Percentiles rank a stretch among this genome's conserved stretches.
These are phyloP conservation scores for Lithophane leautieri DNA, from an alignment of 2,888 invertebrate genomes.

Conservation along the genomic window DNA sequence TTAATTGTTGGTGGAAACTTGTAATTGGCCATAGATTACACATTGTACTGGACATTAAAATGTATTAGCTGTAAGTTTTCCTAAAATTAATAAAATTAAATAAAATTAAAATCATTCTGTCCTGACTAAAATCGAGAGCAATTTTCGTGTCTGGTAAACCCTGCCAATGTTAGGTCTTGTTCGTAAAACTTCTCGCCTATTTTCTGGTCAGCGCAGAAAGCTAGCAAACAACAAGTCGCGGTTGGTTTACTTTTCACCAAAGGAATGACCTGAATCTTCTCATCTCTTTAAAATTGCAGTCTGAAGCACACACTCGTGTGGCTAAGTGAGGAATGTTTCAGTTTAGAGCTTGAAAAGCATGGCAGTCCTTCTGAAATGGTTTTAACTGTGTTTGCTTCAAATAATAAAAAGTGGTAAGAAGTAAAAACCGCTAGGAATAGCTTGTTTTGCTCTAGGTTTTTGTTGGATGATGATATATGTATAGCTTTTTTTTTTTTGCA, in stretches of 20 bases:
- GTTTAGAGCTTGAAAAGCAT: slow-evolving; percentile 16
- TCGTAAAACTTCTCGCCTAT: not conserved
- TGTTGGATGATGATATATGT: not conserved
- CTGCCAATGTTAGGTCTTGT: not conserved
- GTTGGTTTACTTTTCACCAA: slow-evolving; percentile 35
- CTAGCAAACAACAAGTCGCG: slow-evolving; percentile 19
- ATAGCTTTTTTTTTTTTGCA: too few relatives aligned
- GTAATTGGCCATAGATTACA: too few relatives aligned
- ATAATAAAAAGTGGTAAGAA: not conserved
- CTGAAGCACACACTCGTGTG: slow-evolving; percentile 22
- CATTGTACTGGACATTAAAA: too few relatives aligned
- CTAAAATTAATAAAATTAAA: too few relatives aligned
- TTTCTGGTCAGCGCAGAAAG: slow-evolving; percentile 26
- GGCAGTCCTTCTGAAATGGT: slow-evolving; percentile 20
- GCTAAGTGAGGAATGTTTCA: slow-evolving; percentile 42
- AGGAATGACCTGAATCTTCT: slow-evolving; percentile 51
- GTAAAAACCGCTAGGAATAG: not conserved
- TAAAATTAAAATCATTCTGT: too few relatives aligned
- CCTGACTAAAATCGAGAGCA: too few relatives aligned
- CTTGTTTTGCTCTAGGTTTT: not conserved
- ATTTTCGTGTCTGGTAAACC: not conserved
- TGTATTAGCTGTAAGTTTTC: too few relatives aligned
- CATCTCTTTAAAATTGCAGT: slow-evolving; percentile 48
- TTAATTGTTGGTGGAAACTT: too few relatives aligned
- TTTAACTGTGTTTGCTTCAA: not conserved